phyloP scores from a whole-genome alignment of 2,888 invertebrate species.

The Hyposoter didymator region DNA sequence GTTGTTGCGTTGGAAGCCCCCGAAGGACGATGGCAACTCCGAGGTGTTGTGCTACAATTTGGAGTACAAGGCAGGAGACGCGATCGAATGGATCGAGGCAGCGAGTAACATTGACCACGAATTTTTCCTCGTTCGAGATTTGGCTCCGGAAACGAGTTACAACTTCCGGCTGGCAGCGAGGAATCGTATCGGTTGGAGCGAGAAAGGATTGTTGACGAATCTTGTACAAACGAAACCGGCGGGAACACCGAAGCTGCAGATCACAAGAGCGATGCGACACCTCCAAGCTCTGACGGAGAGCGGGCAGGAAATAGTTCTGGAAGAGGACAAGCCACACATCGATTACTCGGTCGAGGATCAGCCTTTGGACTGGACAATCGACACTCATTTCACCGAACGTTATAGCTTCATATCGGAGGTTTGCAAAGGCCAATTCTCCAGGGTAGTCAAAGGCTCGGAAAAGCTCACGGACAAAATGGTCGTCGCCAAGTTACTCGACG shows the following conservation, averaged over 20 bases:
- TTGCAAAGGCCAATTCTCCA: constrained; percentile 93
- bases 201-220: constrained; percentile 93
- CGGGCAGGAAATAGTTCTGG: constrained; percentile 89
- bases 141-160: constrained; percentile 93
- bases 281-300: constrained; percentile 94
- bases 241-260: constrained; percentile 90
- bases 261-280: constrained; percentile 93
- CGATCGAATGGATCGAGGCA: constrained; percentile 93
- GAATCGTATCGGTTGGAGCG: constrained; percentile 97
- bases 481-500: constrained; percentile 93
- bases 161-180: constrained; percentile 95
- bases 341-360: constrained; percentile 91
- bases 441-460: constrained; percentile 93
- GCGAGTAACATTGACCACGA: constrained; percentile 97
- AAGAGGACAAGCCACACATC: constrained; percentile 87
- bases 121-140: constrained; percentile 92
- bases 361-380: constrained; percentile 90
- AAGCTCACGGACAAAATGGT: constrained; percentile 90
- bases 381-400: constrained; percentile 89
- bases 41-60: constrained; percentile 95
- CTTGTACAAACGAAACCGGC: constrained; percentile 89
- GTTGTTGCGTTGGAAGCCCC: constrained; percentile 96
- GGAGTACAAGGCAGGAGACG: constrained; percentile 91
- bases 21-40: constrained; percentile 95
- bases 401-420: constrained; percentile 95